Base-by-base conservation (phyloP, 2,797 vertebrate genomes). In the Hemitrygon akajei region DNA sequence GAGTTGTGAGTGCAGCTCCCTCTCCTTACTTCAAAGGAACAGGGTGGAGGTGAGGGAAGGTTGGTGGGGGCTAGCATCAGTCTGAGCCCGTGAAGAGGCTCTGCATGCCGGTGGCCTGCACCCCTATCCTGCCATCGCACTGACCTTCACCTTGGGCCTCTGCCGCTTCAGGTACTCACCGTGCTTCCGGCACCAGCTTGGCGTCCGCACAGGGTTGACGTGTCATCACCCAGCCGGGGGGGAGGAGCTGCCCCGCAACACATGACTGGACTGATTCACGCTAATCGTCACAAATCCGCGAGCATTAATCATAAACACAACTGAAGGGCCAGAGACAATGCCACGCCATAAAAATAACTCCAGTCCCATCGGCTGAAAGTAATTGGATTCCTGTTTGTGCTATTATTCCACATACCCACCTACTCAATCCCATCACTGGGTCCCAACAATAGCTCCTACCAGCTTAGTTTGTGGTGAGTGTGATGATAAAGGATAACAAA, bases 271-370 rank as follows among this genome's bases (percentile, higher is more conserved):
- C 79, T 0, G 16, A 27, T 11, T 94, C 93, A 69, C 94, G 94
- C 9, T 63, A 96, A 95, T 94, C 25, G 58, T 95, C 2, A 0
- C 94, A 94, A 94, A 95, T 94, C 96, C 95, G 89, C 84, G 93
- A 34, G 94, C 4, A 73, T 95, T 95, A 95, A 95, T 94, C 94
- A 94, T 6, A 79, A 91, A 95, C 95, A 84, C 94, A 92, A 93
- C 89, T 82, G 0, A 95, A 95, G 95, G 86, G 95, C 95, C 95
- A 96, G 93, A 76, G 96, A 94, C 86, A 96, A 95, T 75, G 95
- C 95, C 94, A 79, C 22, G 93, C 94, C 94, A 95, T 95, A 95
- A 95, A 96, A 95, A 96, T 94, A 95, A 92, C 93, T 27, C 81
- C 60, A 69, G 71, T 82, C 40, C 91, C 91, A 93, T 16, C 91